Evolutionary conservation across 2,113 vertebrate genomes (phyloP), one percentile per base, ranked within the genome.

Genomic region (Eulacestoma nigropectus): DNA sequence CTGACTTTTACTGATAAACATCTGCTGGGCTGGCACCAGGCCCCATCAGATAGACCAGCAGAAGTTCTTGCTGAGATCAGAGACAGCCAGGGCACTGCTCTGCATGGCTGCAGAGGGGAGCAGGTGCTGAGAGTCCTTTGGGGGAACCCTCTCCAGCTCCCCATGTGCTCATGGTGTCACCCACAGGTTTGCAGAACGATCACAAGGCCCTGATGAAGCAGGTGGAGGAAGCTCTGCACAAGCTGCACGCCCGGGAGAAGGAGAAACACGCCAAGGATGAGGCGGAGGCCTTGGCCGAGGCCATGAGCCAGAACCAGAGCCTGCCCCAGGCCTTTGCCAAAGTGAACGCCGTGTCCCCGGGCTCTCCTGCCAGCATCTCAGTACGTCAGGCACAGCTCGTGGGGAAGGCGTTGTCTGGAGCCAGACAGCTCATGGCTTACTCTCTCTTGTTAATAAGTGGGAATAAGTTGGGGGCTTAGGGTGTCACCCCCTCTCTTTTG

Each of bases 211-310:
- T 99, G 81, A 99, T 99, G 99, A 96, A 97, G 70, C 97, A 99
- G 95, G 99, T 99, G 50, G 99, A 99, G 90, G 98, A 99, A 46
- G 99, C 99, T 8, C 97, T 99, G n/a, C 99, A 99, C 96, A 98
- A 97, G 96, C 96, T 99, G 35, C 99, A 99, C 0, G 99, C 99
- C 21, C 95, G 96, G 4, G 99, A 99, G 93, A 99, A 98, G 94
- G 98, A 98, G 90, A 99, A 99, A 85, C 98, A 97, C 1, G 97
- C 98, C 33, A 97, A n/a, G 91, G 99, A 99, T 39, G 97, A 98
- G 85, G 97, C 98, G 0, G 98, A 98, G 90, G 98, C 98, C 3
- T 57, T 89, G 39, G 93, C 79, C 0, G 99, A 98, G 94, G 97
- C 97, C 3, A 80, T 91, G 98, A 98, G 97, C 73, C 97, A 73